Conservation (phyloP, 2,113 vertebrate genomes). For the human (Homo sapiens) region DNA sequence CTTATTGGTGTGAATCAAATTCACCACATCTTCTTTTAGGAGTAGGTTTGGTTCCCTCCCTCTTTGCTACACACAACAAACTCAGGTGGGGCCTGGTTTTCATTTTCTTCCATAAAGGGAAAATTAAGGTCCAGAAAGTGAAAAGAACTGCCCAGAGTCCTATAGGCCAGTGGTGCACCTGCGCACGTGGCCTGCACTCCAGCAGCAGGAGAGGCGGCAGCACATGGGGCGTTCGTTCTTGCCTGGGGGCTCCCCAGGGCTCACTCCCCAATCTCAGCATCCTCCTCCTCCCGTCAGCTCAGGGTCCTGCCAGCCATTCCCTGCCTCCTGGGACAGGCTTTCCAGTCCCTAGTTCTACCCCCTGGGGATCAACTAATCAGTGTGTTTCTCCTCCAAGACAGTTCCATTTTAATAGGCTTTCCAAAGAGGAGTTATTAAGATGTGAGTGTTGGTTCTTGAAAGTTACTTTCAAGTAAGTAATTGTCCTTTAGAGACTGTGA, state of each 20-base stretch:
- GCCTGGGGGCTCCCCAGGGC: neutral
- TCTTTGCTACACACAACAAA: neutral
- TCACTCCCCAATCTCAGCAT: neutral
- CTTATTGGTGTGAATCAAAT: too few species aligned
- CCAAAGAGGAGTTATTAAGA: neutral
- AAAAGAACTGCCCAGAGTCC: neutral
- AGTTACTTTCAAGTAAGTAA: neutral
- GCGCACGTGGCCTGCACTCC: neutral
- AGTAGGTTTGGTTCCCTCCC: neutral
- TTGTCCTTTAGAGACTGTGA: neutral
- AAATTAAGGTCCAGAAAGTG: neutral
- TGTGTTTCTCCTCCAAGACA: neutral
- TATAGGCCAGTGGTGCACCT: fast-evolving
- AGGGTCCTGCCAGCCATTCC: neutral
- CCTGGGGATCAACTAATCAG: too few species aligned
- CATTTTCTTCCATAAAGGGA: neutral
- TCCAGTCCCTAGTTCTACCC: neutral
- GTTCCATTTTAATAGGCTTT: conserved; percentile 6
- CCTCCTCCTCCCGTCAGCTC: neutral
- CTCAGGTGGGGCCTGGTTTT: neutral
- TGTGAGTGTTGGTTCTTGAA: neutral
- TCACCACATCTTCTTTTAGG: neutral
- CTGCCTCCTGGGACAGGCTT: neutral
- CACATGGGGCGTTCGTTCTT: fast-evolving
- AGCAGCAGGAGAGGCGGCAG: neutral